Evolutionary conservation across 2,888 invertebrate genomes (phyloP).

Genomic region (Pachliopta kotzebuea): DNA sequence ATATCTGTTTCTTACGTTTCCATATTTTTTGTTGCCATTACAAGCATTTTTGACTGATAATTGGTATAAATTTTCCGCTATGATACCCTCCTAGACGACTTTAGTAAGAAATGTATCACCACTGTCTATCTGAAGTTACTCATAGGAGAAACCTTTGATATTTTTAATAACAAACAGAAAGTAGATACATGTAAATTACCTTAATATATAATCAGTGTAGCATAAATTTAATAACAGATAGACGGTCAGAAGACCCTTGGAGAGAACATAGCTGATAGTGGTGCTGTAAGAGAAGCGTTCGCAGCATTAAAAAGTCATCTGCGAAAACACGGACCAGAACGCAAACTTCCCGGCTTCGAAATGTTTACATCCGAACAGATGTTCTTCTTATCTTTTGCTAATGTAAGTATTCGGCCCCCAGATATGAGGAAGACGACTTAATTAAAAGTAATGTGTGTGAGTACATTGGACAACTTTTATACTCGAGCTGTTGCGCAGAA

Average conservation of each 20-base stretch:
- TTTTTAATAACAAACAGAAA: too few relatives aligned
- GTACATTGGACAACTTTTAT: too few relatives aligned
- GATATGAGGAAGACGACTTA: too few relatives aligned
- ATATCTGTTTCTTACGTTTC: background rate
- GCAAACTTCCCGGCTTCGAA: conserved; percentile 87
- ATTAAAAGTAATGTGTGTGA: too few relatives aligned
- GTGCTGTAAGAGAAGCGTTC: conserved; percentile 87
- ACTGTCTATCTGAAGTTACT: too few relatives aligned
- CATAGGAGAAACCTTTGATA: too few relatives aligned
- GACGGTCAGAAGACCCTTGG: conserved; percentile 88
- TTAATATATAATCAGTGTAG: conserved; percentile 54
- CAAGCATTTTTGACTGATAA: too few relatives aligned
- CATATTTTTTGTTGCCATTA: background rate
- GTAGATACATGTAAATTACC: too few relatives aligned
- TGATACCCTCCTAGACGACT: too few relatives aligned
- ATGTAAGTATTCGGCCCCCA: conserved; percentile 73
- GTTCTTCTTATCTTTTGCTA: conserved; percentile 90
- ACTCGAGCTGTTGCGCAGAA: too few relatives aligned
- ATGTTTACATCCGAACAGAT: conserved; percentile 86
- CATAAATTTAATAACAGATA: conserved; percentile 74
- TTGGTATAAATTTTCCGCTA: too few relatives aligned
- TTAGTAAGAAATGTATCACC: too few relatives aligned
- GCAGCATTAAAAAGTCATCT: conserved; percentile 84
- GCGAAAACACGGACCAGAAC: conserved; percentile 78
- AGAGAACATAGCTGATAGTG: conserved; percentile 92